phyloP scores from a whole-genome alignment of 2,113 vertebrate species.

The Heterocephalus glaber region DNA sequence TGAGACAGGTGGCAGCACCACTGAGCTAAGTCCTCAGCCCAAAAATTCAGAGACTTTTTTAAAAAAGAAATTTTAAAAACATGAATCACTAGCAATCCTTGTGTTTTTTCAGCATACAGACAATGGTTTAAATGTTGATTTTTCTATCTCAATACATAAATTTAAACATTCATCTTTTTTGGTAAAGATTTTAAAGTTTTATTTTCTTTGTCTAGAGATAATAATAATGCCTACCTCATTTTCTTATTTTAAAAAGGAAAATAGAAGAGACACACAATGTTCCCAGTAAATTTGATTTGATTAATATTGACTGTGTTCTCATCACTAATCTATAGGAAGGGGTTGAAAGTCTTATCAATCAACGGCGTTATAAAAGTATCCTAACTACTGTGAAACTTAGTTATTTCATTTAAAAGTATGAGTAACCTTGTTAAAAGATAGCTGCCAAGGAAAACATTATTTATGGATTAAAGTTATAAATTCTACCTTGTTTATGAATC shows the following conservation, averaged over 20 bases:
- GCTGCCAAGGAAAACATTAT: neutral
- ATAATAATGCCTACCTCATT: neutral
- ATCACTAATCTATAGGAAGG: neutral
- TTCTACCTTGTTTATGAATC: neutral
- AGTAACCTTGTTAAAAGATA: neutral
- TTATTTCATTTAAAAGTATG: neutral
- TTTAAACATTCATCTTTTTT: neutral
- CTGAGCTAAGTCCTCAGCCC: neutral
- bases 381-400: neutral
- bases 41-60: neutral
- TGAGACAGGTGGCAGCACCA: too few species aligned
- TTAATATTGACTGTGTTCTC: neutral
- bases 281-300: neutral
- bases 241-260: constrained; percentile 10
- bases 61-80: neutral
- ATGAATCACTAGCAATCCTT: neutral
- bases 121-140: neutral
- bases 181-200: neutral
- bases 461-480: neutral
- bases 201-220: neutral
- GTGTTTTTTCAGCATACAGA: neutral
- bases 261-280: neutral
- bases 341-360: neutral
- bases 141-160: neutral
- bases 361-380: neutral